Percentiles rank a stretch among this genome's conserved stretches.
Evolutionary conservation across 2,888 invertebrate species (phyloP).

Genomic region (Hyposoter dolosus): DNA sequence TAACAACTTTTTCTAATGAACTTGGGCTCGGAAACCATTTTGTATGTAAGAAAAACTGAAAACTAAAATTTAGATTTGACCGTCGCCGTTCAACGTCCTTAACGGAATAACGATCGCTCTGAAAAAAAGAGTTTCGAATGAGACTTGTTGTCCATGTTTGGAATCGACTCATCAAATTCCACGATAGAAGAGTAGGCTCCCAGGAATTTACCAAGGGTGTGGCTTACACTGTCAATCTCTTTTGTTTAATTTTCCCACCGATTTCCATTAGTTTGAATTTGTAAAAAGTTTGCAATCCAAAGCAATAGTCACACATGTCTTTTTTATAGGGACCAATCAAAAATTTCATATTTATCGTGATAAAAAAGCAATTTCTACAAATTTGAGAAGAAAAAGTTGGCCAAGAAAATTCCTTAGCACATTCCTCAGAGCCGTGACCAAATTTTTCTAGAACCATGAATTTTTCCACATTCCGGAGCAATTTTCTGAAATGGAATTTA

Average conservation of each 20-base stretch:
- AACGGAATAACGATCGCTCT: not conserved
- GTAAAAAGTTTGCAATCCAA: not conserved
- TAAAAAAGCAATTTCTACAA: not conserved
- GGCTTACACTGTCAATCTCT: not conserved
- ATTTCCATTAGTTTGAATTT: not conserved
- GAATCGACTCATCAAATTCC: constrained; percentile 7
- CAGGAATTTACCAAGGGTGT: constrained; percentile 20
- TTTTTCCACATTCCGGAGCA: not conserved
- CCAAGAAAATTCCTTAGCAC: too few relatives aligned
- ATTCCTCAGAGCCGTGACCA: not conserved
- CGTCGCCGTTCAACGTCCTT: too few relatives aligned
- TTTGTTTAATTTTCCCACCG: not conserved
- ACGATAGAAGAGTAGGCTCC: constrained; percentile 5
- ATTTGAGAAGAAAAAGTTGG: too few relatives aligned
- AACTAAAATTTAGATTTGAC: too few relatives aligned
- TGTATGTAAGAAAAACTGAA: too few relatives aligned
- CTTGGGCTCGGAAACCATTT: too few relatives aligned
- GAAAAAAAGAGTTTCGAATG: not conserved
- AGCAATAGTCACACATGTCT: not conserved
- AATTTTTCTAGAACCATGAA: not conserved
- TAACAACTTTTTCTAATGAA: too few relatives aligned
- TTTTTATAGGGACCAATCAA: not conserved
- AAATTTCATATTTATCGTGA: not conserved
- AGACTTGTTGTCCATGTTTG: not conserved
- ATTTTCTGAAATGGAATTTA: not conserved